Evolutionary conservation across 2,888 invertebrate species (phyloP), one percentile per base, ranked within the genome.

Genomic region (Troilus luridus): DNA sequence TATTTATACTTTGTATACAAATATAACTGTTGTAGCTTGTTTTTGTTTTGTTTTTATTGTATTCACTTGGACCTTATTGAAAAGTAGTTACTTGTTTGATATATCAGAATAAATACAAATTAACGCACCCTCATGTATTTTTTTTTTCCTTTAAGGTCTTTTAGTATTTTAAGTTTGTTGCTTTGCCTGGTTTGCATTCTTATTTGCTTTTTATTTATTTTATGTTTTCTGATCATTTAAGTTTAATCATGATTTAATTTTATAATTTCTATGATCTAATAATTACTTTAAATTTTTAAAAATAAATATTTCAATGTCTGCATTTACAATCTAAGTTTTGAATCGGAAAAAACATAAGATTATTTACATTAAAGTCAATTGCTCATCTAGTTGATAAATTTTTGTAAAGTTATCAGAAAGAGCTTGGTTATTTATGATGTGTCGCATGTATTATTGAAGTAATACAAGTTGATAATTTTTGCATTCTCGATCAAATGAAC

Each of bases 51-150:
- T 60, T 90, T 89, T 19, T 88, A n/a, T 24, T 88, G 85, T 89
- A 59, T 88, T 60, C 24, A 59, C 59, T 91, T 90, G 81, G 10
- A 67, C 21, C 41, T 90, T 24, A 59, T 72, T 60, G 85, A 59
- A 91, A 64, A 88, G 91, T 88, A 91, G 88, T 88, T 85, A 81
- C 81, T 88, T 59, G 59, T 81, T 67, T 88, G 59, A 88, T 41
- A 85, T 72, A 62, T 85, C 64, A 88, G 59, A 24, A 91, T 81
- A 54, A 88, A 88, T 56, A 85, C 92, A 92, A 92, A 92, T 92
- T 92, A 92, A 92, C 92, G 92, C 92, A 92, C 92, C 92, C 92
- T 92, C 91, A 91, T 90, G 91, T 91, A 54, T 92, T 81, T 88
- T n/a, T 60, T n/a, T 90, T 91, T 67, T 91, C 41, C 60, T 41